Evolutionary conservation across 2,113 vertebrate genomes (phyloP).

Genomic region (Cyprinodon tularosa): DNA sequence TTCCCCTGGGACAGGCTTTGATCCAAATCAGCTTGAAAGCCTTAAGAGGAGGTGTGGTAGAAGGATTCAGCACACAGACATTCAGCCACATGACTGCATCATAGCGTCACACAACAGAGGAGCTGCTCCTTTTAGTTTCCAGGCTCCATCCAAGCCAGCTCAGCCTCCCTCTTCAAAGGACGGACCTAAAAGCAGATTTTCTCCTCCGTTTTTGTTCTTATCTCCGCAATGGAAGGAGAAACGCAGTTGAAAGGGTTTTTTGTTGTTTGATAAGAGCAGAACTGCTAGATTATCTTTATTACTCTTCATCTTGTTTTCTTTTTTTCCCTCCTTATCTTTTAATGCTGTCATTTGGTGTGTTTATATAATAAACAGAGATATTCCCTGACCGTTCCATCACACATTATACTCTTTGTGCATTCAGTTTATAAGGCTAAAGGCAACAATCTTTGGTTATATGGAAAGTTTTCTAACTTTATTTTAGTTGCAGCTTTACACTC

Average conservation of each 20-base stretch:
- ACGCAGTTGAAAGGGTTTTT: conserved; percentile 6
- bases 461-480: background rate
- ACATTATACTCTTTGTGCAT: background rate
- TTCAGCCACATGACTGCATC: conserved; percentile 20
- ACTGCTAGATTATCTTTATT: background rate
- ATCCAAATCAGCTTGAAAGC: conserved; percentile 72
- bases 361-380: background rate
- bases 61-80: conserved; percentile 50
- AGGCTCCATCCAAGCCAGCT: conserved; percentile 32
- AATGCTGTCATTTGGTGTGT: background rate
- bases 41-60: conserved; percentile 65
- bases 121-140: conserved; percentile 35
- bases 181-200: conserved; percentile 19
- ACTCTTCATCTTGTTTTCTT: conserved; percentile 8
- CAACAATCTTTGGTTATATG: background rate
- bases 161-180: conserved; percentile 60
- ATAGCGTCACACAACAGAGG: conserved; percentile 48
- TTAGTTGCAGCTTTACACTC: background rate
- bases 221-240: background rate
- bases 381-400: background rate
- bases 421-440: background rate
- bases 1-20: conserved; percentile 69
- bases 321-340: background rate
- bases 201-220: conserved; percentile 6
- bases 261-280: conserved; percentile 1